Percentiles rank a stretch among this genome's conserved stretches.
phyloP scores from a whole-genome alignment of 2,113 vertebrate species.

The Proterorhinus semilunaris region DNA sequence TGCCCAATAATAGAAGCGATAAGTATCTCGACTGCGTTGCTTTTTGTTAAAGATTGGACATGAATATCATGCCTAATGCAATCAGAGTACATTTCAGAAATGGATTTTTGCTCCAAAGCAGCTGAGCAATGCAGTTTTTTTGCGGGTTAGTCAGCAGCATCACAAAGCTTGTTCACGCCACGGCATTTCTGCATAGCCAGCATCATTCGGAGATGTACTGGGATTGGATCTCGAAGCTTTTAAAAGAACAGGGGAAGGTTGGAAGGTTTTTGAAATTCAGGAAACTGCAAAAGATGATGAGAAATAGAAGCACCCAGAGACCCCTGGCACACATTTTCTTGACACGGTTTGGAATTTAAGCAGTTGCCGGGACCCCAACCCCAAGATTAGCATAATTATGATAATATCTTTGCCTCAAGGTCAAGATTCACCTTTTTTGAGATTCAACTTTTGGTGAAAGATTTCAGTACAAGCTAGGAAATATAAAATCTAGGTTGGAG shows the following conservation, averaged over 20 bases:
- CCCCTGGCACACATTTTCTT: not conserved
- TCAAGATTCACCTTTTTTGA: not conserved
- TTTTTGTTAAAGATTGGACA: not conserved
- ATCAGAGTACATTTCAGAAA: constrained; percentile 7
- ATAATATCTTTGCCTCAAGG: constrained; percentile 1
- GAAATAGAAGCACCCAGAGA: not conserved
- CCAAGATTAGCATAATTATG: not conserved
- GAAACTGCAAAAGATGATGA: not conserved
- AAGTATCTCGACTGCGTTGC: not conserved
- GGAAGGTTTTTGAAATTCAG: not conserved
- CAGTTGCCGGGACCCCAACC: not conserved
- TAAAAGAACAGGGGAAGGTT: not conserved
- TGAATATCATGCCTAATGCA: not conserved
- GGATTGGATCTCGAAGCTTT: not conserved
- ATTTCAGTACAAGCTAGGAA: not conserved
- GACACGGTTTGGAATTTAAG: not conserved
- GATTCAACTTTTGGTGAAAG: not conserved
- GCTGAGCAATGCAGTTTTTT: constrained; percentile 12
- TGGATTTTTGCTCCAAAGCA: constrained; percentile 9
- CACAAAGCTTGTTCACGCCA: constrained; percentile 8
- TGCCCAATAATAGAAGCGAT: not conserved
- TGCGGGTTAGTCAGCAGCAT: constrained; percentile 22
- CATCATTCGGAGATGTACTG: constrained; percentile 1
- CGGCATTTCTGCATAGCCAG: constrained; percentile 6
- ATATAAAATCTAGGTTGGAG: too few species aligned